Evolutionary conservation across 2,113 vertebrate genomes (phyloP).

Genomic region (Trichomycterus rosablanca): DNA sequence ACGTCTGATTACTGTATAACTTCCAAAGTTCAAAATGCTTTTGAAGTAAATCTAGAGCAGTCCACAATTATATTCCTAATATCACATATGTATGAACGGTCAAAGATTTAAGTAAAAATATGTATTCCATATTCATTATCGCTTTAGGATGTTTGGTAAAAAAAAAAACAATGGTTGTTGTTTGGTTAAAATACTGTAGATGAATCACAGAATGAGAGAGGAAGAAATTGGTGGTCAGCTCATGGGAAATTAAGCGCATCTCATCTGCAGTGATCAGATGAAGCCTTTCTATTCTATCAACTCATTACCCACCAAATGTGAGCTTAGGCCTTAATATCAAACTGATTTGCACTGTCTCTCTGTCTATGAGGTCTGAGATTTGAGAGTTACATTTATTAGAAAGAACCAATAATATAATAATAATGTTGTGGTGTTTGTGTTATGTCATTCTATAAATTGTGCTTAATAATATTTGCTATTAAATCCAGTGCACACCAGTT

Average conservation of each 20-base stretch:
- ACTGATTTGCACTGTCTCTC: conserved; percentile 27
- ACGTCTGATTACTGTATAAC: neutral
- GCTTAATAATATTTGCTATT: too few relatives aligned
- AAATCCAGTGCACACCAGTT: too few relatives aligned
- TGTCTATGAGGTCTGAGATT: conserved; percentile 16
- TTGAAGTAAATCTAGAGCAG: conserved; percentile 37
- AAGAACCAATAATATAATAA: too few relatives aligned
- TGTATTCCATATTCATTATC: neutral
- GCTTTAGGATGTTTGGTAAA: too few relatives aligned
- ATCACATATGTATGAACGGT: conserved; percentile 31
- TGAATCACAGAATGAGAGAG: neutral
- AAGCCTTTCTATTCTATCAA: conserved; percentile 19
- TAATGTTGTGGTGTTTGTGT: too few relatives aligned
- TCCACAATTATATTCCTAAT: conserved; percentile 15
- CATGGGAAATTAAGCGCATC: conserved; percentile 21
- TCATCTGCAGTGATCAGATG: conserved; percentile 19
- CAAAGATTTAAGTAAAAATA: conserved; percentile 8
- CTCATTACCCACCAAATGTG: conserved; percentile 6
- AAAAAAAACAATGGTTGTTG: neutral
- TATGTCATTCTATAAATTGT: too few relatives aligned
- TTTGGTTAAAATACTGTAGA: conserved; percentile 9
- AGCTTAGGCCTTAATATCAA: conserved; percentile 16
- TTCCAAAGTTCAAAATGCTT: conserved; percentile 14
- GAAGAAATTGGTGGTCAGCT: neutral
- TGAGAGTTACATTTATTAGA: conserved; percentile 14